Base-by-base conservation (phyloP, 2,888 invertebrate genomes). In the Spialia ferax region DNA sequence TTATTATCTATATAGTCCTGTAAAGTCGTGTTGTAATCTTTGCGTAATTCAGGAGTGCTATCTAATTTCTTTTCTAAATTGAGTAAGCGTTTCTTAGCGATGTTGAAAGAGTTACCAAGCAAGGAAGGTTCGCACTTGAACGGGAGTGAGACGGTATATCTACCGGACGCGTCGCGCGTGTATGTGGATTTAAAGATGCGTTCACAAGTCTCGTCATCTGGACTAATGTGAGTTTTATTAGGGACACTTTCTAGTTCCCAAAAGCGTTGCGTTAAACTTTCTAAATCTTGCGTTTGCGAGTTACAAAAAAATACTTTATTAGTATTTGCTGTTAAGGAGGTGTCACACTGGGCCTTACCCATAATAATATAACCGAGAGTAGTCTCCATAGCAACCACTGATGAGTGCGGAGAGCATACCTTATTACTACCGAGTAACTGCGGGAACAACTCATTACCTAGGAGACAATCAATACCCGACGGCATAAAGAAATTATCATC, bases 201-300 rank as follows among this genome's bases (percentile, higher is more conserved):
- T 42, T 42, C 42, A 42, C 42, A 42, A 2, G 42, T 13, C 15
- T 42, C 42, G 2, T 42, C 42, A 42, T 42, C 42, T 15, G 42
- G 42, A 42, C 42, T 42, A 15, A 42, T 42, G 7, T 42, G 42
- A 42, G 15, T 42, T 42, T 15, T 42, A 42, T 42, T 42, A 42
- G 42, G 42, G 42, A 42, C 42, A 42, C 42, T 42, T 15, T 42
- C 42, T 15, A 42, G 42, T 42, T 42, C 42, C 42, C 42, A 42
- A 42, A 42, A 42, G 42, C 42, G 42, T 42, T 42, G 15, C 15
- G 42, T 42, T 42, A 42, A 42, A 6, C 7, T 15, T 42, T 42
- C 42, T 8, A 42, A 42, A 7, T 42, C 42, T 15, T 15, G 42
- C 7, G 42, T 15, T 42, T 42, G 42, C 6, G 42, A 15, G 15